phyloP scores from a whole-genome alignment of 2,797 vertebrate genomes.

The Lemur catta region DNA sequence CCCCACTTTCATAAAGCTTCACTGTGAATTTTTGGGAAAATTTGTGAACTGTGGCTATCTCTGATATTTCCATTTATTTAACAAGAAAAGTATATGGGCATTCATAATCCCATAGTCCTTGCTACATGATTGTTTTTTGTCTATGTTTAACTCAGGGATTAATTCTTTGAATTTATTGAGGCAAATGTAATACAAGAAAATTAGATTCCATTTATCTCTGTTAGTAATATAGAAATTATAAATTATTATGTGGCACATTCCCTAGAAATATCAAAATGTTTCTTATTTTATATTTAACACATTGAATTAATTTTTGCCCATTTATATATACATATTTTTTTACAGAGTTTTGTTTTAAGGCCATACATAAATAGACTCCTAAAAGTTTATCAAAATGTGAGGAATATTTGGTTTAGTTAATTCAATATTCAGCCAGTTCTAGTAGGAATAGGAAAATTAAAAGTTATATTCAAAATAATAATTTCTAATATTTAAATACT shows the following conservation, averaged over 20 bases:
- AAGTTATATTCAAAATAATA: neutral
- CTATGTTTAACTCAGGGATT: slow-evolving; percentile 63
- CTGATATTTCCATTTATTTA: slow-evolving; percentile 54
- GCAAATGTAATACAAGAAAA: slow-evolving; percentile 67
- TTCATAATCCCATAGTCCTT: neutral
- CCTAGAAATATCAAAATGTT: neutral
- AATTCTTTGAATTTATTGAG: slow-evolving; percentile 69
- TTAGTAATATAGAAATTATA: slow-evolving; percentile 28
- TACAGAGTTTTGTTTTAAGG: neutral
- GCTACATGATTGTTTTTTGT: slow-evolving; percentile 21
- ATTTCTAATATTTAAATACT: neutral
- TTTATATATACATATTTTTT: neutral
- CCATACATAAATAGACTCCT: neutral
- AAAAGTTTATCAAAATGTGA: neutral
- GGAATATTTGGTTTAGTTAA: neutral
- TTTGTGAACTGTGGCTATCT: neutral
- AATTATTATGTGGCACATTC: neutral
- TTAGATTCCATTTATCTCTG: slow-evolving; percentile 63
- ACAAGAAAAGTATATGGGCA: slow-evolving; percentile 56
- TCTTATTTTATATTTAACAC: slow-evolving; percentile 24
- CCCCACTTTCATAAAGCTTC: neutral
- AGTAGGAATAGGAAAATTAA: neutral
- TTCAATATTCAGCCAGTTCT: neutral
- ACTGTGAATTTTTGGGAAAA: neutral
- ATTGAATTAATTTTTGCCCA: neutral